Evolutionary conservation across 2,888 invertebrate genomes (phyloP).

Genomic region (Cordylochernes scorpioides): DNA sequence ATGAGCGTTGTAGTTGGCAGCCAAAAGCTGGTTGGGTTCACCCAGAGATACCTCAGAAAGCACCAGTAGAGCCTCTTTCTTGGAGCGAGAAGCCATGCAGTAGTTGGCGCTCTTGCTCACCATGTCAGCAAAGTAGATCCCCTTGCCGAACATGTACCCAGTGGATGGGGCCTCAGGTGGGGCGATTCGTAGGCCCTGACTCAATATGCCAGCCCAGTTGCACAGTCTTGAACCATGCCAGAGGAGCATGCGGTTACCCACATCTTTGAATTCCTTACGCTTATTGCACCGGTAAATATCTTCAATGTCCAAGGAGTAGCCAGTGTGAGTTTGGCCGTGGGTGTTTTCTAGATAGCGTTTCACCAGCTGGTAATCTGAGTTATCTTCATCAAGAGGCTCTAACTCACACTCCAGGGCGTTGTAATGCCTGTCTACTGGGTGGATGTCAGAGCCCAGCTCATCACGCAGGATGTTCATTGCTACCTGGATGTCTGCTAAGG

Average conservation of each 20-base stretch:
- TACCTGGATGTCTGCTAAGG: slow-evolving; percentile 71
- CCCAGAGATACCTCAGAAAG: slow-evolving; percentile 75
- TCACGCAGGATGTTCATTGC: slow-evolving; percentile 54
- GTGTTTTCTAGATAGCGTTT: slow-evolving; percentile 23
- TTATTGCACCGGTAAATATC: slow-evolving; percentile 23
- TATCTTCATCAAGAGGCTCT: slow-evolving; percentile 21
- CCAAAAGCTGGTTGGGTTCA: slow-evolving; percentile 33
- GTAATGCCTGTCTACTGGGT: slow-evolving; percentile 59
- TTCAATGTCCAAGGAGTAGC: slow-evolving; percentile 23
- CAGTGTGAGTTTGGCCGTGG: slow-evolving; percentile 25
- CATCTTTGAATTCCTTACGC: slow-evolving; percentile 20
- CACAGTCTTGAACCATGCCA: slow-evolving; percentile 28
- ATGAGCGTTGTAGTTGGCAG: slow-evolving; percentile 19
- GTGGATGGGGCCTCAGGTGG: slow-evolving; percentile 29
- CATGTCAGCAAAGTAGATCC: slow-evolving; percentile 93
- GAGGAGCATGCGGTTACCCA: slow-evolving; percentile 21
- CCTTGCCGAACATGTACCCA: slow-evolving; percentile 84
- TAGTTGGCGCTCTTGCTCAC: slow-evolving; percentile 94
- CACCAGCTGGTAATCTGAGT: slow-evolving; percentile 38
- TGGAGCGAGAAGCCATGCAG: slow-evolving; percentile 42
- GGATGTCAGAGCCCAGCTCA: slow-evolving; percentile 24
- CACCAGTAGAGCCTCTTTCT: slow-evolving; percentile 53
- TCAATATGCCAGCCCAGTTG: slow-evolving; percentile 27
- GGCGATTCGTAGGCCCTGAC: slow-evolving; percentile 26
- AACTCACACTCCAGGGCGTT: slow-evolving; percentile 57